phyloP scores from a whole-genome alignment of 2,888 invertebrate species.

The Theristus sp. region DNA sequence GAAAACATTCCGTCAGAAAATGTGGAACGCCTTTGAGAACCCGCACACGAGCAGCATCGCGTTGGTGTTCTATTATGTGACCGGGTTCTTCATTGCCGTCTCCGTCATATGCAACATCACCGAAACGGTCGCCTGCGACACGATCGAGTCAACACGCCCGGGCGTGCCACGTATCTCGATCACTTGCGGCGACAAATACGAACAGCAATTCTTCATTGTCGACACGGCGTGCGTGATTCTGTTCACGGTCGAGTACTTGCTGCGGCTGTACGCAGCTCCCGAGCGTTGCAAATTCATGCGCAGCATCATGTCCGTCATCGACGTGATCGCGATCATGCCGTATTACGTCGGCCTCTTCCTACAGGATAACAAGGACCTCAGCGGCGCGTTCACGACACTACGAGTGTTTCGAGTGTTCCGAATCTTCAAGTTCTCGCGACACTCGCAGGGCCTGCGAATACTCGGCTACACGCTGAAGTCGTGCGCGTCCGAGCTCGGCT shows the following conservation, averaged over 20 bases:
- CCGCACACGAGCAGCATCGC: conserved; percentile 96
- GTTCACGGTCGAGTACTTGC: conserved; percentile 89
- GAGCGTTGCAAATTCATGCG: conserved; percentile 90
- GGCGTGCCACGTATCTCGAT: conserved; percentile 5
- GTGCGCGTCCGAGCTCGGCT: conserved; percentile 64
- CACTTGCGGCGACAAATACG: conserved; percentile 90
- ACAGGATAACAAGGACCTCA: conserved; percentile 39
- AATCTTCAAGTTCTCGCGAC: conserved; percentile 98
- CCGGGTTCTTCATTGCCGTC: conserved; percentile 97
- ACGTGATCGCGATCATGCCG: conserved; percentile 95
- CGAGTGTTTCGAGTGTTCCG: conserved; percentile 97
- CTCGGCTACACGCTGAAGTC: conserved; percentile 97
- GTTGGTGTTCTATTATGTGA: conserved; percentile 98
- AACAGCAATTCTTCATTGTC: conserved; percentile 60
- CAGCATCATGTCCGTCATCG: conserved; percentile 97
- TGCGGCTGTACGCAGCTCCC: conserved; percentile 85
- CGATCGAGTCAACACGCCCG: neutral
- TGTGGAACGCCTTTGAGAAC: conserved; percentile 99
- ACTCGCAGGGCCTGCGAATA: conserved; percentile 93
- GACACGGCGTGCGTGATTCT: conserved; percentile 99
- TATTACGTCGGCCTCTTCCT: conserved; percentile 96
- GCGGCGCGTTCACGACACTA: conserved; percentile 94
- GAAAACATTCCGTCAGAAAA: conserved; percentile 32
- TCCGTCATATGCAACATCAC: conserved; percentile 98
- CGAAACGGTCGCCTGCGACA: conserved; percentile 42